Evolutionary conservation across 2,888 invertebrate genomes (phyloP), one percentile per base, ranked within the genome.

Genomic region (Idaea dimidiata): DNA sequence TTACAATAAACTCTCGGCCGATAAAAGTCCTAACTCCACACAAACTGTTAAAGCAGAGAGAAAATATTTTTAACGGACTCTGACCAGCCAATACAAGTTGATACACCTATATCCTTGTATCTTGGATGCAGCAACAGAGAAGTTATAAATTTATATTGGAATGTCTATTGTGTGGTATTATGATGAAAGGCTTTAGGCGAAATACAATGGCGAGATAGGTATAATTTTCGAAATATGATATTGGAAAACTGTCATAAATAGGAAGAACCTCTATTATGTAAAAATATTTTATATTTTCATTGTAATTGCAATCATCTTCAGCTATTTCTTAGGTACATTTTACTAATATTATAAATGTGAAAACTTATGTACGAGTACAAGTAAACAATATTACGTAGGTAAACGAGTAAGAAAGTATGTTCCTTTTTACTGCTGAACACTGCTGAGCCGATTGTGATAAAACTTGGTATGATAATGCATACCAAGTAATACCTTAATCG

Each of bases 141-240:
- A 70, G 69, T 72, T 72, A 75, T 75, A 73, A 72, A 74, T 78
- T 74, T 71, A 73, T 80, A 79, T 78, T 75, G 72, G 73, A 73
- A 69, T 74, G 70, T 66, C 75, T 66, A 76, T 77, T 81, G 80
- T 78, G 80, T 78, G 64, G 66, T 72, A 68, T 67, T 73, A 72
- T 72, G 74, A 75, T 73, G 66, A 66, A 68, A 63, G 69, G 76
- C 75, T 76, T 79, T 75, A 72, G 71, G 70, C 62, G 71, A 65
- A 57, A 66, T 62, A 70, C 66, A 68, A 70, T 66, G 31, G 65
- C 31, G 57, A 43, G 32, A 10, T 32, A n/a, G n/a, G n/a, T n/a
- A n/a, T n/a, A n/a, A 43, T 43, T 43, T 43, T 43, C 43, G 14
- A 43, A 43, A 43, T 4, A 43, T 43, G 8, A 43, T 3, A 10